Conservation (phyloP, 1,140 invertebrate species). For the Calliopsis andreniformis region DNA sequence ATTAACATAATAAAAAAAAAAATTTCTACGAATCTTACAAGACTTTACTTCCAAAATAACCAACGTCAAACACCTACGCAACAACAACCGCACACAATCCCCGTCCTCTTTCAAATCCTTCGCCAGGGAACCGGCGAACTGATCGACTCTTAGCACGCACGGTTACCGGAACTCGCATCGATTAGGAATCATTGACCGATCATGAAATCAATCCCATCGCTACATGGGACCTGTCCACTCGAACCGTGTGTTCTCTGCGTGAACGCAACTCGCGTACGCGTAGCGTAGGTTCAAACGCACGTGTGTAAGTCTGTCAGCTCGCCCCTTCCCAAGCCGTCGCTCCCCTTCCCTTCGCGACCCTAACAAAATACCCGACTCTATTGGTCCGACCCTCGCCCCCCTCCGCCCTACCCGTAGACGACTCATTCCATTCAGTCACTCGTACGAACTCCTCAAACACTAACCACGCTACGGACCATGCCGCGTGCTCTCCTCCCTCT, state of each 20-base stretch:
- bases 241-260: slow-evolving; percentile 10
- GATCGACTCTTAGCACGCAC: too few species aligned
- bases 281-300: slow-evolving; percentile 71
- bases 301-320: slow-evolving; percentile 58
- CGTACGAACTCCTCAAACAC: slow-evolving; percentile 59
- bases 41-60: too few species aligned
- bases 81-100: too few species aligned
- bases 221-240: neutral
- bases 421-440: slow-evolving; percentile 68
- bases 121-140: too few species aligned
- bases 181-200: too few species aligned
- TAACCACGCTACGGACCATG: slow-evolving; percentile 45
- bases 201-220: neutral
- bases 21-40: too few species aligned
- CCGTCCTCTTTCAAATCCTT: too few species aligned
- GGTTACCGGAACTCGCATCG: too few species aligned
- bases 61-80: too few species aligned
- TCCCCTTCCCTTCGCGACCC: slow-evolving; percentile 23
- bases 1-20: too few species aligned
- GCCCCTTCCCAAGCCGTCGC: slow-evolving; percentile 6
- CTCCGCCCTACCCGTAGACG: slow-evolving; percentile 31
- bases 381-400: slow-evolving; percentile 42
- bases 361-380: slow-evolving; percentile 42
- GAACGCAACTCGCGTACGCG: slow-evolving; percentile 67
- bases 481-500: slow-evolving; percentile 36